Conservation (phyloP, 2,113 vertebrate genomes). For the Ahaetulla prasina region DNA sequence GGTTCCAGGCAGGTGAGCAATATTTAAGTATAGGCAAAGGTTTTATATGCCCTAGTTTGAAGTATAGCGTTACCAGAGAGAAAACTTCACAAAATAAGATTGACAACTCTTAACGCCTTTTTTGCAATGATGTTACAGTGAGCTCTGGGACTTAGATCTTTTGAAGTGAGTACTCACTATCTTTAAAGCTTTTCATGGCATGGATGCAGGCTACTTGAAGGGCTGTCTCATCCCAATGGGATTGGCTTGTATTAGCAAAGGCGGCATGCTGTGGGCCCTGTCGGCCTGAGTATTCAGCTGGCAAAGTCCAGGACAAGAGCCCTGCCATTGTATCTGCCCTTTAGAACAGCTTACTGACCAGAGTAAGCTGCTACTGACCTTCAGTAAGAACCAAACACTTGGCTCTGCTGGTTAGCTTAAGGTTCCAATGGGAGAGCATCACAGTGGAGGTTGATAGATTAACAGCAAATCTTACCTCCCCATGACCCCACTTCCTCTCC, state of each 20-base stretch:
- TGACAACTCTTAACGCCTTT: too few relatives aligned
- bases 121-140: too few relatives aligned
- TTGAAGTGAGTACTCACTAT: too few relatives aligned
- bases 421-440: not conserved
- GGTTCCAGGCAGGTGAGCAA: too few relatives aligned
- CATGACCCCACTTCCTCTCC: too few relatives aligned
- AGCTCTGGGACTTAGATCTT: too few relatives aligned
- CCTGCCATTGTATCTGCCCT: not conserved
- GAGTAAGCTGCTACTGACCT: not conserved
- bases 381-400: not conserved
- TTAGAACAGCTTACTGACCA: not conserved
- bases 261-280: not conserved
- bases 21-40: too few relatives aligned
- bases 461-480: not conserved
- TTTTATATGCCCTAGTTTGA: too few relatives aligned
- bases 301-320: not conserved
- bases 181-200: not conserved
- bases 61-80: too few relatives aligned
- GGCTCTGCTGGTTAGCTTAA: not conserved
- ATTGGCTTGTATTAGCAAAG: not conserved
- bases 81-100: too few relatives aligned
- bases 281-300: not conserved
- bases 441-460: not conserved
- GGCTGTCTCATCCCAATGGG: not conserved
- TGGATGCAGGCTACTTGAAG: not conserved